Conservation (phyloP, 2,797 vertebrate genomes). For the Brachymystax lenok region DNA sequence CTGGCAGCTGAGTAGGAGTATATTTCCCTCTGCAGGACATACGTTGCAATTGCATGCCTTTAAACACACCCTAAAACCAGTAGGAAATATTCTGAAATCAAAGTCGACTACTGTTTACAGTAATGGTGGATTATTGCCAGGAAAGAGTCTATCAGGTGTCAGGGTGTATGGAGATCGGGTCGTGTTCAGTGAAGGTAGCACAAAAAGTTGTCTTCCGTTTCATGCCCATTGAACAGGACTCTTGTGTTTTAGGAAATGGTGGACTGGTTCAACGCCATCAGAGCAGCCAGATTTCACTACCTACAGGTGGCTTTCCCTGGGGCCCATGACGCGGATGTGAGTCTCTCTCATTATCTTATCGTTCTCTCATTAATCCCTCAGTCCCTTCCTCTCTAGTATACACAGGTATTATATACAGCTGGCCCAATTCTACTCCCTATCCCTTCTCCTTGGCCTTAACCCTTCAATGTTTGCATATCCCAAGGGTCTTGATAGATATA, state of each 20-base stretch:
- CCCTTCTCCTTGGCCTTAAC: neutral
- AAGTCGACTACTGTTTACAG: neutral
- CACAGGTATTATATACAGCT: neutral
- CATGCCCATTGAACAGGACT: neutral
- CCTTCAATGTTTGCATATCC: neutral
- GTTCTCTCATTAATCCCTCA: neutral
- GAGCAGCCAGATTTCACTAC: conserved; percentile 93
- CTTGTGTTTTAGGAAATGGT: conserved; percentile 82
- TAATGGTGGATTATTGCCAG: neutral
- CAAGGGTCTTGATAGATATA: neutral
- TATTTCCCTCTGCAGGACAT: conserved; percentile 41
- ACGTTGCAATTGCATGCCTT: conserved; percentile 17
- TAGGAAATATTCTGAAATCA: neutral
- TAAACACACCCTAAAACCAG: neutral
- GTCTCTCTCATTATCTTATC: conserved; percentile 46
- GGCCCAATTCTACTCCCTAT: neutral
- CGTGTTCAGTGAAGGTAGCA: neutral
- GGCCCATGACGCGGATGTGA: conserved; percentile 82
- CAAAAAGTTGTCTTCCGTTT: neutral
- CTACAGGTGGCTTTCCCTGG: conserved; percentile 95
- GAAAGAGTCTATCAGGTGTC: neutral
- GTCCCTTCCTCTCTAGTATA: neutral
- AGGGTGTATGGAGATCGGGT: neutral
- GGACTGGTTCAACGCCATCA: conserved; percentile 97
- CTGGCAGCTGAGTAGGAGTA: neutral